phyloP scores from a whole-genome alignment of 2,113 vertebrate species.

The Macquaria ambigua region DNA sequence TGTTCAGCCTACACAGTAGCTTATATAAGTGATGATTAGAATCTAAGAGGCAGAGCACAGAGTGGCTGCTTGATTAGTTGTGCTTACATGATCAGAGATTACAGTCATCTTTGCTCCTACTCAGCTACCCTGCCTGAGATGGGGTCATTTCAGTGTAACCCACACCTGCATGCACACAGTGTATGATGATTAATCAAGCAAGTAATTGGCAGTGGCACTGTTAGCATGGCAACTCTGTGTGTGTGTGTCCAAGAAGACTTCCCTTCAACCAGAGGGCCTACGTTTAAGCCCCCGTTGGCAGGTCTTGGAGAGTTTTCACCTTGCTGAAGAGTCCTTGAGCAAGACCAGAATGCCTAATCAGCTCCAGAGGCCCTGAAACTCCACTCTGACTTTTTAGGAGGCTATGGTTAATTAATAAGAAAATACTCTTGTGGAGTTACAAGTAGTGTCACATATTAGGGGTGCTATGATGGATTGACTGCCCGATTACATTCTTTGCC shows the following conservation, averaged over 20 bases:
- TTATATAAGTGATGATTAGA: conserved; percentile 60
- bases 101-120: conserved; percentile 39
- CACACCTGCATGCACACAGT: conserved; percentile 51
- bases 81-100: conserved; percentile 56
- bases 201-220: conserved; percentile 62
- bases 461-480: neutral
- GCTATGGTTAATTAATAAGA: neutral
- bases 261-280: conserved; percentile 16
- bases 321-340: conserved; percentile 17
- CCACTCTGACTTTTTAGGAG: neutral
- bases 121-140: conserved; percentile 33
- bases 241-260: conserved; percentile 8
- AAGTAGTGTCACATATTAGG: neutral
- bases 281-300: neutral
- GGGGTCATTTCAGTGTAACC: conserved; percentile 45
- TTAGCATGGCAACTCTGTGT: conserved; percentile 58
- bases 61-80: conserved; percentile 63
- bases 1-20: conserved; percentile 32
- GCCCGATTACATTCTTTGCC: neutral
- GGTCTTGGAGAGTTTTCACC: conserved; percentile 21
- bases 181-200: conserved; percentile 70
- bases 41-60: conserved; percentile 44
- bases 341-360: conserved; percentile 21
- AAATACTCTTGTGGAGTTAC: neutral
- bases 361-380: neutral